Evolutionary conservation across 1,140 invertebrate genomes (phyloP).

Genomic region (Notospermus geniculatus): DNA sequence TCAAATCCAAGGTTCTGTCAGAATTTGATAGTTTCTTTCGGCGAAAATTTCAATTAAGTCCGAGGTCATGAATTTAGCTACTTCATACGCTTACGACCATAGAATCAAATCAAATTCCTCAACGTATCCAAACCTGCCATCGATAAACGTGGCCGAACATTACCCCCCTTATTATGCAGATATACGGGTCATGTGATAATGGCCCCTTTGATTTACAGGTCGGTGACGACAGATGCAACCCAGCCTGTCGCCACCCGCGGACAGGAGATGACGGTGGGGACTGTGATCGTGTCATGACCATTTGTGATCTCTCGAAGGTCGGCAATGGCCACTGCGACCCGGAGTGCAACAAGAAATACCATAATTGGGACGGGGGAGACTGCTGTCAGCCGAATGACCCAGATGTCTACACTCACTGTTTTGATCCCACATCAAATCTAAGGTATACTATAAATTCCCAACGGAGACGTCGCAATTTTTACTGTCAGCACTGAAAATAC

Average conservation of each 20-base stretch:
- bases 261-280: constrained; percentile 41
- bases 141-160: no score
- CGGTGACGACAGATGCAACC: constrained; percentile 33
- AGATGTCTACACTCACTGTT: constrained; percentile 26
- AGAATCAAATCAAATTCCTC: no score
- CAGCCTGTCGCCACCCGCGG: constrained; percentile 29
- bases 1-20: no score
- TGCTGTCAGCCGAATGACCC: constrained; percentile 29
- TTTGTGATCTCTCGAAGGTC: constrained; percentile 22
- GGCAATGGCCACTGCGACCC: constrained; percentile 40
- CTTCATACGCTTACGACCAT: no score
- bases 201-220: constrained; percentile 8
- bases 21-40: no score
- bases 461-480: no score
- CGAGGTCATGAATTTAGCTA: no score
- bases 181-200: no score
- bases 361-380: constrained; percentile 43
- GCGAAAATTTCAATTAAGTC: no score
- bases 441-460: no score
- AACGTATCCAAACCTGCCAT: not conserved
- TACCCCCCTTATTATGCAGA: no score
- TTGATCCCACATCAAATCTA: constrained; percentile 33
- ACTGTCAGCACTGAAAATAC: no score
- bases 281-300: constrained; percentile 26
- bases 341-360: constrained; percentile 36